phyloP scores from a whole-genome alignment of 2,797 vertebrate species.

The Hafferia zeledoni region DNA sequence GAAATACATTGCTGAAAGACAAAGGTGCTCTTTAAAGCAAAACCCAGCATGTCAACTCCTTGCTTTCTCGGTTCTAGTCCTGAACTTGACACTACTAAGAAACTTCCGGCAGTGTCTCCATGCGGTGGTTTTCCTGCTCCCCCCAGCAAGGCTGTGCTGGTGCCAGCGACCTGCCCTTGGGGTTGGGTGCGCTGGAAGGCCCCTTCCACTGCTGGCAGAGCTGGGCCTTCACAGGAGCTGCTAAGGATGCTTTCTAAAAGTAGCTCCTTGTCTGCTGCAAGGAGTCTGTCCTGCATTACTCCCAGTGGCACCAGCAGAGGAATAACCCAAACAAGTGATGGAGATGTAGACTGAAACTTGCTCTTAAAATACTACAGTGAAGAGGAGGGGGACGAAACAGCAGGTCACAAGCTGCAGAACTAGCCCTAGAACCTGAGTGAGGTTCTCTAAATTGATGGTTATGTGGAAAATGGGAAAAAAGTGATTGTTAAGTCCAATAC shows the following conservation, averaged over 20 bases:
- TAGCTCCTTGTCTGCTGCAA: background rate
- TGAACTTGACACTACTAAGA: fast-evolving
- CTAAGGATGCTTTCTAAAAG: background rate
- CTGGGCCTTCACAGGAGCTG: background rate
- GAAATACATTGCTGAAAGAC: background rate
- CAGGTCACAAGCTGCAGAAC: background rate
- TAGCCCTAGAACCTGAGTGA: background rate
- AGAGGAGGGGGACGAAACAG: background rate
- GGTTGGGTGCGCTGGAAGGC: background rate
- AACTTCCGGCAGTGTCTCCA: background rate
- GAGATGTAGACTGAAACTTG: fast-evolving
- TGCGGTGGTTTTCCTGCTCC: background rate
- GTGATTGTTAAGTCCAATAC: background rate
- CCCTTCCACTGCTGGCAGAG: background rate
- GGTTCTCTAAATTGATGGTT: background rate
- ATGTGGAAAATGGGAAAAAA: background rate
- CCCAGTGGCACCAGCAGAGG: background rate
- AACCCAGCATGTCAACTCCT: fast-evolving
- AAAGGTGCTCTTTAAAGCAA: background rate
- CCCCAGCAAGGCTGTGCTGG: fast-evolving
- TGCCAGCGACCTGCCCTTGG: fast-evolving
- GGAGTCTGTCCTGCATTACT: background rate
- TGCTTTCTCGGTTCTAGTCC: background rate
- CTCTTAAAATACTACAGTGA: background rate
- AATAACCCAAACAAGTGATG: background rate